Percentiles rank a stretch among this genome's conserved stretches.
These are phyloP conservation scores for Semaprochilodus insignis DNA, from an alignment of 2,797 vertebrate genomes.

Conservation along the genomic window DNA sequence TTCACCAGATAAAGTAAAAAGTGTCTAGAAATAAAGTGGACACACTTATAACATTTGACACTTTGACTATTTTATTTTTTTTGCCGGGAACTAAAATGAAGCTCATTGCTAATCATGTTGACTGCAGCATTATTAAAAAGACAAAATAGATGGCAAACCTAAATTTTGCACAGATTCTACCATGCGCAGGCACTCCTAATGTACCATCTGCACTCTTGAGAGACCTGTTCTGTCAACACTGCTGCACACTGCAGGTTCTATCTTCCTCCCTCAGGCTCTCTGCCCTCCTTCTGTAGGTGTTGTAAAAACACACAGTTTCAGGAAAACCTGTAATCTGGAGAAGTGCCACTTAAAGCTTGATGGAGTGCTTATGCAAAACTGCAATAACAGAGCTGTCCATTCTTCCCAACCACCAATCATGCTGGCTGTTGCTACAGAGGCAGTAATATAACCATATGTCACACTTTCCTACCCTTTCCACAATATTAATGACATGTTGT, in stretches of 20 bases:
- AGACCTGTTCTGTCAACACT: slow-evolving; percentile 39
- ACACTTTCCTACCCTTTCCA: background rate
- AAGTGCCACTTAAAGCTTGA: slow-evolving; percentile 79
- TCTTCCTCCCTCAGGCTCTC: slow-evolving; percentile 16
- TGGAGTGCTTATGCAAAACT: slow-evolving; percentile 72
- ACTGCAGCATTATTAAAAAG: background rate
- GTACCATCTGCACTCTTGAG: slow-evolving; percentile 18
- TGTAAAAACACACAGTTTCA: slow-evolving; percentile 72
- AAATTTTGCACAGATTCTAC: background rate
- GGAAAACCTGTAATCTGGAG: slow-evolving; percentile 70
- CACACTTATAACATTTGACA: background rate
- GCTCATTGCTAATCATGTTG: background rate
- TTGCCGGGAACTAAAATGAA: background rate
- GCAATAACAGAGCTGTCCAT: slow-evolving; percentile 62
- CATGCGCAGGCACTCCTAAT: slow-evolving; percentile 14
- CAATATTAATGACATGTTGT: background rate
- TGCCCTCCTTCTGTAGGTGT: slow-evolving; percentile 49
- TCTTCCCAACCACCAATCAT: slow-evolving; percentile 60
- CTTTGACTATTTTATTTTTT: background rate
- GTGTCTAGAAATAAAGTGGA: background rate
- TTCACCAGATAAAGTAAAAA: background rate
- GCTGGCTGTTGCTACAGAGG: slow-evolving; percentile 2
- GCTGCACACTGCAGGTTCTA: slow-evolving; percentile 20
- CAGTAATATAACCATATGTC: slow-evolving; percentile 6
- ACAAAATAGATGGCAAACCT: slow-evolving; percentile 4